These are phyloP conservation scores for Paramormyrops hopkinsi DNA, from an alignment of 2,797 vertebrate genomes.

Conservation along the genomic window DNA sequence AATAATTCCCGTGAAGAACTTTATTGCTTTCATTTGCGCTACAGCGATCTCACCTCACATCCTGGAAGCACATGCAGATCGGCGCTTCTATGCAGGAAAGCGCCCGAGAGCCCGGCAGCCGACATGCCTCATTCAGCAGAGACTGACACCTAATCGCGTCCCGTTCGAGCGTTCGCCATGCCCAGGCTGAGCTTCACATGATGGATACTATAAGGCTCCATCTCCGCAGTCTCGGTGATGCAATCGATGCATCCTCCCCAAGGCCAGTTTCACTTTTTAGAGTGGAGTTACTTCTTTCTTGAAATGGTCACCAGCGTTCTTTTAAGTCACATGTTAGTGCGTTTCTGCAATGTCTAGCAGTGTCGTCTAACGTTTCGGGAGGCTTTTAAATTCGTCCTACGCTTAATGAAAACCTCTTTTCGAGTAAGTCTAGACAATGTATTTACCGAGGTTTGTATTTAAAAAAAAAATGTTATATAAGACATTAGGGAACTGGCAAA, in stretches of 20 bases:
- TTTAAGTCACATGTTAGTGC: constrained; percentile 49
- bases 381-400: neutral
- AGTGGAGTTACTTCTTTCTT: constrained; percentile 37
- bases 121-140: constrained; percentile 42
- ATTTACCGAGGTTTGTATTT: neutral
- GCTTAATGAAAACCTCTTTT: neutral
- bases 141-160: neutral
- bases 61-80: constrained; percentile 22
- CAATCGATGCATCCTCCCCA: neutral
- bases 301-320: constrained; percentile 40
- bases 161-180: neutral
- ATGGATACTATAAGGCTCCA: neutral
- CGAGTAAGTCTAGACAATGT: neutral
- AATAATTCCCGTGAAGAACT: neutral
- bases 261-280: constrained; percentile 25
- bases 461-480: neutral
- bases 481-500: neutral
- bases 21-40: neutral
- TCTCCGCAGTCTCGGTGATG: constrained; percentile 16
- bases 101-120: constrained; percentile 26
- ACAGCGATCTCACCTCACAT: constrained; percentile 43
- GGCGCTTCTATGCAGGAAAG: constrained; percentile 9
- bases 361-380: neutral
- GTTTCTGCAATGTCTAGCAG: neutral
- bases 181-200: neutral